Evolutionary conservation across 2,888 invertebrate species (phyloP).

Genomic region (Macrosiphum euphorbiae): DNA sequence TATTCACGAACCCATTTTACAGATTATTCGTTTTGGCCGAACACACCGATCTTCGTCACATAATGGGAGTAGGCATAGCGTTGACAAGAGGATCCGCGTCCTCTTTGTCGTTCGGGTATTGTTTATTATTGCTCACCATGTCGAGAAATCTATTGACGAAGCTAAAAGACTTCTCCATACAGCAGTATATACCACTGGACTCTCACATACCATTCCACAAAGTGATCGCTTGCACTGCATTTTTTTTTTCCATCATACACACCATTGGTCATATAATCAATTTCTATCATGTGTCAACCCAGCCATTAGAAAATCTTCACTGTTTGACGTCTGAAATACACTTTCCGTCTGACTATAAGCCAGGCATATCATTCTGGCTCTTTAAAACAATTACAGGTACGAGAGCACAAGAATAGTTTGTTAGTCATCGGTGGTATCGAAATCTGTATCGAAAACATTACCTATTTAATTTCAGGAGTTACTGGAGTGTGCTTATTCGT

Average conservation of each 20-base stretch:
- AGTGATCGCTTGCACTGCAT: constrained; percentile 93
- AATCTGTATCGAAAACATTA: background rate
- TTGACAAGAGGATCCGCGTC: constrained; percentile 95
- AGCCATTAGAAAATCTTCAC: constrained; percentile 90
- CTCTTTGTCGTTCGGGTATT: constrained; percentile 94
- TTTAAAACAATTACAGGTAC: constrained; percentile 93
- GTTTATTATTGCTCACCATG: constrained; percentile 91
- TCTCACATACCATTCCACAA: constrained; percentile 98
- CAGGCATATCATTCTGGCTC: constrained; percentile 95
- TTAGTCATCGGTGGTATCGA: background rate
- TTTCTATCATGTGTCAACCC: constrained; percentile 97
- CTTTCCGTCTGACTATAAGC: constrained; percentile 93
- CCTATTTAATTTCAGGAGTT: constrained; percentile 74
- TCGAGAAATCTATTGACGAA: constrained; percentile 92
- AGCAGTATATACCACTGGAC: constrained; percentile 78
- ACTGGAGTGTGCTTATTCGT: constrained; percentile 90
- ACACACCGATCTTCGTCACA: constrained; percentile 93
- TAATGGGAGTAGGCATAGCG: constrained; percentile 97
- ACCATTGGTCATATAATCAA: constrained; percentile 96
- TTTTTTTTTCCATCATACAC: constrained; percentile 93
- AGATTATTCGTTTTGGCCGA: constrained; percentile 98
- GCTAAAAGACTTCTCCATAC: constrained; percentile 79
- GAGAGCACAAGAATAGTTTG: background rate
- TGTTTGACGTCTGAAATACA: constrained; percentile 95
- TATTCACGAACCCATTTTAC: constrained; percentile 66